Conservation (phyloP, 2,113 vertebrate species). For the crab-eating macaque (Macaca fascicularis) region T2T-MFA8v1.1 NC_088381.1:115261501-115262000, state of each 20-base stretch:
- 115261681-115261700: neutral
- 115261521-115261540: neutral
- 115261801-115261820: neutral
- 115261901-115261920: neutral
- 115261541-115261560: neutral
- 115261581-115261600: conserved; percentile 21
- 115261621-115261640: neutral
- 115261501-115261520: conserved; percentile 29
- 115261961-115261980: neutral
- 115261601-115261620: neutral
- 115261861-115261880: neutral
- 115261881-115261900: neutral
- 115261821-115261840: neutral
- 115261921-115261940: neutral
- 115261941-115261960: neutral
- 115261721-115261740: neutral
- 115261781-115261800: neutral
- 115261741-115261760: neutral
- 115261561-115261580: neutral
- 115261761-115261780: neutral
- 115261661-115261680: neutral
- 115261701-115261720: neutral
- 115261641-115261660: neutral
- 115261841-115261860: neutral
- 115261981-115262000: neutral